Conservation (phyloP, 2,113 vertebrate species). For the Enhydra lutris region DNA sequence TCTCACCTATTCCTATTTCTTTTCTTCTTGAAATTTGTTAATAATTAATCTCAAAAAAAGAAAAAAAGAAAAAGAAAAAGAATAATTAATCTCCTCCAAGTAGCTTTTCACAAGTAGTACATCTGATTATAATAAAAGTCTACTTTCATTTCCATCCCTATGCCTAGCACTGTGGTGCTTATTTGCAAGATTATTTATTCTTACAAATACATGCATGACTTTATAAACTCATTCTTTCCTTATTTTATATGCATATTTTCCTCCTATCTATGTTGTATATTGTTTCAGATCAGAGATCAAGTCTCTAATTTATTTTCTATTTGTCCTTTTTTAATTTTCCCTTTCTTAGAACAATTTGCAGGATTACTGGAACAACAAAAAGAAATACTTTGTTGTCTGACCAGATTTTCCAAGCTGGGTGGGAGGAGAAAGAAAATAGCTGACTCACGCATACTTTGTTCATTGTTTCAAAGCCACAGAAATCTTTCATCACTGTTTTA, state of each 20-base stretch:
- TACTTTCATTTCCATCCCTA: not conserved
- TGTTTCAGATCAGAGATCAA: not conserved
- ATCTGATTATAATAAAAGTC: not conserved
- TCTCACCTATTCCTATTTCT: not conserved
- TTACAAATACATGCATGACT: not conserved
- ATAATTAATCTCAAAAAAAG: not conserved
- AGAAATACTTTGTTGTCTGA: slow-evolving; percentile 31
- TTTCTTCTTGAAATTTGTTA: not conserved
- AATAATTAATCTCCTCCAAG: not conserved
- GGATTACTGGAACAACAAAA: slow-evolving; percentile 30
- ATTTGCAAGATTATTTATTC: not conserved
- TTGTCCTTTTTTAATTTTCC: not conserved
- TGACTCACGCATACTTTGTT: slow-evolving; percentile 28
- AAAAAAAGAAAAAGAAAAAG: no score
- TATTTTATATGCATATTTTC: not conserved
- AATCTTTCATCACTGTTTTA: not conserved
- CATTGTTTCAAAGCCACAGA: slow-evolving; percentile 54
- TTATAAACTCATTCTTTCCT: not conserved
- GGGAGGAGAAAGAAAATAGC: slow-evolving; percentile 49
- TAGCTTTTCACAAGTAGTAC: not conserved
- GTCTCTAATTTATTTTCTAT: not conserved
- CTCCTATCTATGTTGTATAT: not conserved
- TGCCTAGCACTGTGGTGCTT: not conserved
- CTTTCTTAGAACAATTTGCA: not conserved
- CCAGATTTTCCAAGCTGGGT: slow-evolving; percentile 50